A percentile compares a stretch with the other conserved stretches of the same genome.
Evolutionary conservation across 1,140 invertebrate species (phyloP).

Genomic region (Cotesia typhae): DNA sequence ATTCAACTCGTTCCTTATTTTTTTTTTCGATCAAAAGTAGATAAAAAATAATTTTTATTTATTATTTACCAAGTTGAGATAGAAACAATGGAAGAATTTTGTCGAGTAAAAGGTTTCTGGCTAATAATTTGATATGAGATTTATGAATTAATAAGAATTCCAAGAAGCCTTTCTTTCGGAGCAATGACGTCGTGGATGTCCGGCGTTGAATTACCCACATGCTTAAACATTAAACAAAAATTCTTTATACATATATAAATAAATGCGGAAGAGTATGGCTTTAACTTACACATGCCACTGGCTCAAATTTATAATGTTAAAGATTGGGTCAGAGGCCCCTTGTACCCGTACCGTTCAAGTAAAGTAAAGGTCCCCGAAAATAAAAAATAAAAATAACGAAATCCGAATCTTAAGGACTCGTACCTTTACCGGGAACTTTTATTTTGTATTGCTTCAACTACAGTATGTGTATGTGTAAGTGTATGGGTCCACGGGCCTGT

Average conservation of each 20-base stretch:
- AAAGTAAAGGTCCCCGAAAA: background rate
- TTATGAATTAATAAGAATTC: constrained; percentile 37
- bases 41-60: no score
- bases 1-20: no score
- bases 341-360: background rate
- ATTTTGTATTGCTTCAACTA: background rate
- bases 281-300: background rate
- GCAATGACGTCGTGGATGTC: constrained; percentile 5
- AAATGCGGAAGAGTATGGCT: constrained; percentile 19
- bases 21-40: no score
- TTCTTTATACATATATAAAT: background rate
- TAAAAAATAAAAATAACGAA: constrained; percentile 22
- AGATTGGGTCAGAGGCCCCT: constrained; percentile 21
- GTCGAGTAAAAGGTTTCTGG: no score
- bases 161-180: constrained; percentile 30
- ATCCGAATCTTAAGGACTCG: constrained; percentile 7
- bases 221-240: background rate
- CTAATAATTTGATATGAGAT: background rate
- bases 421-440: background rate
- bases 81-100: no score
- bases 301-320: constrained; percentile 17
- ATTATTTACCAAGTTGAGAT: no score
- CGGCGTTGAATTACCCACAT: constrained; percentile 24
- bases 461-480: background rate
- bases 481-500: constrained; percentile 8